Percentiles rank a stretch among this genome's conserved stretches.
These are phyloP conservation scores for Brachycybe producta DNA, from an alignment of 2,888 invertebrate genomes.

Conservation along the genomic window DNA sequence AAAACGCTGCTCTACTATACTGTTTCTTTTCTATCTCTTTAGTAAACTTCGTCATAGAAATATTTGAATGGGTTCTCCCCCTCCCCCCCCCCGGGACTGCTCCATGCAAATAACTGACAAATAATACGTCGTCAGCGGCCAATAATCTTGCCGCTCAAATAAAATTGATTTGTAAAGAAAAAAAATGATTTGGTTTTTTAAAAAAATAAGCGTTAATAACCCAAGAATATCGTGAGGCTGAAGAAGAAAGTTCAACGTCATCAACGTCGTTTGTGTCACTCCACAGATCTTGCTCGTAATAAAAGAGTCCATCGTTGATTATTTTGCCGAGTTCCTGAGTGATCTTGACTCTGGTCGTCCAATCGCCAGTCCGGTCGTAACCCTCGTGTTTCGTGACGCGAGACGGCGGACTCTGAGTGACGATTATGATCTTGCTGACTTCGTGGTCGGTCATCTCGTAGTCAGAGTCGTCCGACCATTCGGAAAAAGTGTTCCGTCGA, in stretches of 20 bases:
- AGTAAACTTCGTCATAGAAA: too few species aligned
- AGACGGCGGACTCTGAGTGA: conserved; percentile 57
- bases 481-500: conserved; percentile 65
- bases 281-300: conserved; percentile 93
- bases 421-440: conserved; percentile 84
- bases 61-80: too few species aligned
- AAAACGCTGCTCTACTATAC: too few species aligned
- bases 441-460: conserved; percentile 84
- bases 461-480: conserved; percentile 53
- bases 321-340: conserved; percentile 86
- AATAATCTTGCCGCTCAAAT: conserved; percentile 14
- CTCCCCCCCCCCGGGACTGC: too few species aligned
- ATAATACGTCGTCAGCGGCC: not conserved
- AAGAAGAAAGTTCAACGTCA: not conserved
- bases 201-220: not conserved
- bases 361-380: conserved; percentile 80
- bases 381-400: conserved; percentile 69
- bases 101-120: too few species aligned
- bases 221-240: not conserved
- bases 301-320: conserved; percentile 90
- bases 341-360: conserved; percentile 80
- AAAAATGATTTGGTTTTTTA: not conserved
- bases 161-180: conserved; percentile 2
- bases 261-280: conserved; percentile 44
- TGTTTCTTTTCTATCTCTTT: too few species aligned